Evolutionary conservation across 1,140 invertebrate genomes (phyloP).

Genomic region (Dinoponera quadriceps): DNA sequence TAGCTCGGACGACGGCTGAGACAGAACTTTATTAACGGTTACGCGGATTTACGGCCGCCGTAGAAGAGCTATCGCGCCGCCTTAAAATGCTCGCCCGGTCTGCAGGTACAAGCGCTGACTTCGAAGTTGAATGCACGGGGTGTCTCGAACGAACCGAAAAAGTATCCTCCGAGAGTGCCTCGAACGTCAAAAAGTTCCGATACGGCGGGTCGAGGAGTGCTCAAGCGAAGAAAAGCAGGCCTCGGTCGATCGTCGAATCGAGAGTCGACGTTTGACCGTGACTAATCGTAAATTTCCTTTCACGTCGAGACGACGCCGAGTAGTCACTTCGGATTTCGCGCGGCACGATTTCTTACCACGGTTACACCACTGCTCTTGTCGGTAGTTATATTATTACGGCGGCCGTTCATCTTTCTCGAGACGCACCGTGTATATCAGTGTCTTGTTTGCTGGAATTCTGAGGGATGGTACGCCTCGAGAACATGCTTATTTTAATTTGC

Average conservation of each 20-base stretch:
- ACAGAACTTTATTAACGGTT: constrained; percentile 68
- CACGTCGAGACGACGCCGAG: background rate
- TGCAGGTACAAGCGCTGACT: constrained; percentile 13
- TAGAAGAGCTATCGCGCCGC: constrained; percentile 29
- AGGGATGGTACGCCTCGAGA: background rate
- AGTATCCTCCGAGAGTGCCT: background rate
- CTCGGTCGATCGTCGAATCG: too few relatives aligned
- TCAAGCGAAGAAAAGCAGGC: too few relatives aligned
- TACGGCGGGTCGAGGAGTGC: too few relatives aligned
- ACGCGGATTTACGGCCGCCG: constrained; percentile 51
- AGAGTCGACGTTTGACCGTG: too few relatives aligned
- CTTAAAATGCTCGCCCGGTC: constrained; percentile 50
- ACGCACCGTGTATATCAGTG: background rate
- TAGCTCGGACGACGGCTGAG: constrained; percentile 18
- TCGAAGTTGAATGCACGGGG: background rate
- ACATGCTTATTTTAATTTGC: constrained; percentile 24
- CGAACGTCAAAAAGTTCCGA: too few relatives aligned
- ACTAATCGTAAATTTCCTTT: background rate
- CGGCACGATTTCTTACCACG: background rate
- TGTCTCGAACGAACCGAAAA: background rate
- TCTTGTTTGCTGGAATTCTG: background rate
- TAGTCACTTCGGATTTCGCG: too few relatives aligned
- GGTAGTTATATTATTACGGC: background rate
- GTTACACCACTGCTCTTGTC: background rate
- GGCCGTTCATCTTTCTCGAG: background rate